Percentiles rank a stretch among this genome's conserved stretches.
phyloP scores from a whole-genome alignment of 35 echinoderm and acorn worm species.

The Lytechinus variegatus region DNA sequence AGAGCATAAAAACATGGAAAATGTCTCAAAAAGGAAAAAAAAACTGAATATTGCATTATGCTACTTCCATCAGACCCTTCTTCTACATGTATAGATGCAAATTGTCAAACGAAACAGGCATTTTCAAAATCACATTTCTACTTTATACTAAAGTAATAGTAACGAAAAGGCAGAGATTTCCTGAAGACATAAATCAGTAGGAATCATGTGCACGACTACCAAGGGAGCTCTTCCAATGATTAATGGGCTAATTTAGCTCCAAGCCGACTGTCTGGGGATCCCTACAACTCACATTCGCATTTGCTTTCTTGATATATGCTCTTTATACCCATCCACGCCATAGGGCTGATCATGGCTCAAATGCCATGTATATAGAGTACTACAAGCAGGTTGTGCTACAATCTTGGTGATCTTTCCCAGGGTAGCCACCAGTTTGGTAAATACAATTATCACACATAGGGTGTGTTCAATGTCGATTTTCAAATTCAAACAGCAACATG shows the following conservation, averaged over 20 bases:
- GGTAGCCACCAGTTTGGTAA: no score
- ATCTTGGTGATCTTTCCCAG: no score
- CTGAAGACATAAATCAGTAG: not conserved
- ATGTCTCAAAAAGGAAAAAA: not conserved
- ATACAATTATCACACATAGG: no score
- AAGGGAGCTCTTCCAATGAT: not conserved
- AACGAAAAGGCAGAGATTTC: constrained; percentile 6
- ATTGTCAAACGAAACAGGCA: not conserved
- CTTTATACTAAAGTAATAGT: not conserved
- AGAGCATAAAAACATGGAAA: not conserved
- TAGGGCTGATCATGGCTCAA: no score
- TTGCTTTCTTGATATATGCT: not conserved
- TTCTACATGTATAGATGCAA: not conserved
- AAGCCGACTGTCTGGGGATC: not conserved
- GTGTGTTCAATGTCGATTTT: no score
- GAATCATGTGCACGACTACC: constrained; percentile 14
- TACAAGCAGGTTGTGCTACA: no score
- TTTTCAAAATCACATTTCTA: not conserved
- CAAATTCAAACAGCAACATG: no score
- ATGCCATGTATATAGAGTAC: no score
- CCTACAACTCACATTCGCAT: not conserved
- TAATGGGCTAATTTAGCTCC: constrained; percentile 24
- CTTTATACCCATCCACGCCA: no score
- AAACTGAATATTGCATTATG: not conserved
- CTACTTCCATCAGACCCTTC: not conserved